Base-by-base conservation (phyloP, 37 sponge, comb jelly and placozoan genomes). In the Petrosia ficiformis region DNA sequence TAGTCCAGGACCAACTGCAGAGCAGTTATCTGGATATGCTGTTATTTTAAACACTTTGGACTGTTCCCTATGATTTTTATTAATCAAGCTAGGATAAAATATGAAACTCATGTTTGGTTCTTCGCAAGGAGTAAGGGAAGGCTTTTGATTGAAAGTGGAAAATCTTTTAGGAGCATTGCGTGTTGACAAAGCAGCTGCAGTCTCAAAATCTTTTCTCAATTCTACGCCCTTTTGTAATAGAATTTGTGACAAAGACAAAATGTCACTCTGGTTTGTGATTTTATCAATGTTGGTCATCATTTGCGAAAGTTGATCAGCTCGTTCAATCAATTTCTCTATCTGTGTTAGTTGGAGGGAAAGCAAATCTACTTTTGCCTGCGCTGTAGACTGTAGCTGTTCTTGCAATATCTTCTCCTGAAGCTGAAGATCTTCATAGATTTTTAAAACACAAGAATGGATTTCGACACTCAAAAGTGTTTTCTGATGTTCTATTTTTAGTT, bases 121-220 rank as follows among this genome's bases (percentile, higher is more conserved):
- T 29, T 61, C 63, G n/a, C 63, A 61, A 8, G 63, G 63, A 61
- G 63, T 61, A 29, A 61, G 63, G 6, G 63, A 61, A n/a, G n/a
- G n/a, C n/a, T 61, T 24, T 29, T 5, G 14, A 5, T 29, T 11
- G 28, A 61, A 6, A n/a, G 26, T 11, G 22, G 63, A 8, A 6
- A 61, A 5, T 26, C 5, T 61, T 11, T 11, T 61, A 6, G 22
- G 22, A 11, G 22, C 6, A 48, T 8, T 48, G 8, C 54, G 14
- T 48, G 14, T 14, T 19, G 54, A 48, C 8, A 19, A 8, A 48
- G 54, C 8, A 8, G 14, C 8, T 6, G n/a, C 63, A 5, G 14
- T 26, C 28, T 24, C 26, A 61, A 11, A n/a, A 8, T n/a, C 28
- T 61, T 61, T 61, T 22, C n/a, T n/a, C 28, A 61, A 6, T 61